These are phyloP conservation scores for Teleiodes luculella DNA, from an alignment of 2,888 invertebrate genomes.

Conservation along the genomic window DNA sequence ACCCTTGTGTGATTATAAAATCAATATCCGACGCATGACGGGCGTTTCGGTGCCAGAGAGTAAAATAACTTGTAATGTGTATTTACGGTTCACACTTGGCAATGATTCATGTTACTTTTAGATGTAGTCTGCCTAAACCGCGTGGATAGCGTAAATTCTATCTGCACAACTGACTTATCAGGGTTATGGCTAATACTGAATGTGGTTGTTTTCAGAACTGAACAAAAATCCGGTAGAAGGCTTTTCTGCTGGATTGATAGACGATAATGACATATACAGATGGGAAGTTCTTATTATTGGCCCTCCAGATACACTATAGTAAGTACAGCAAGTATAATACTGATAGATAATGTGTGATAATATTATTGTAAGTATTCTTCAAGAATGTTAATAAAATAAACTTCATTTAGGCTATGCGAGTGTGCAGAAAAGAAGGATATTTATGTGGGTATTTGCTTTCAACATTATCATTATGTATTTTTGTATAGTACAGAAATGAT, in stretches of 20 bases:
- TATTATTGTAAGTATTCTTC: too few relatives aligned
- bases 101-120: slow-evolving; percentile 40
- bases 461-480: too few relatives aligned
- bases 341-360: too few relatives aligned
- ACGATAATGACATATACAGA: slow-evolving; percentile 99
- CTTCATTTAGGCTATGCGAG: too few relatives aligned
- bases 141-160: slow-evolving; percentile 2
- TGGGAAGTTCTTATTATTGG: slow-evolving; percentile 99
- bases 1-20: slow-evolving; percentile 46
- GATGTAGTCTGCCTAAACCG: slow-evolving; percentile 20
- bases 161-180: background rate
- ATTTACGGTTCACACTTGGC: slow-evolving; percentile 47
- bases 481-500: too few relatives aligned
- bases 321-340: slow-evolving; percentile 68
- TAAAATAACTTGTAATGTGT: slow-evolving; percentile 43
- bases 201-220: slow-evolving; percentile 86
- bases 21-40: slow-evolving; percentile 68
- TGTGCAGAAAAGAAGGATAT: too few relatives aligned
- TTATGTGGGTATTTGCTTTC: too few relatives aligned
- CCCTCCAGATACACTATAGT: slow-evolving; percentile 99
- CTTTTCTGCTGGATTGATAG: slow-evolving; percentile 99
- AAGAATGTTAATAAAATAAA: too few relatives aligned
- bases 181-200: background rate
- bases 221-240: slow-evolving; percentile 99
- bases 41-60: slow-evolving; percentile 49